Percentiles rank a stretch among this genome's conserved stretches.
Conservation (phyloP, 2,113 vertebrate genomes). For the Tachysurus vachellii region DNA sequence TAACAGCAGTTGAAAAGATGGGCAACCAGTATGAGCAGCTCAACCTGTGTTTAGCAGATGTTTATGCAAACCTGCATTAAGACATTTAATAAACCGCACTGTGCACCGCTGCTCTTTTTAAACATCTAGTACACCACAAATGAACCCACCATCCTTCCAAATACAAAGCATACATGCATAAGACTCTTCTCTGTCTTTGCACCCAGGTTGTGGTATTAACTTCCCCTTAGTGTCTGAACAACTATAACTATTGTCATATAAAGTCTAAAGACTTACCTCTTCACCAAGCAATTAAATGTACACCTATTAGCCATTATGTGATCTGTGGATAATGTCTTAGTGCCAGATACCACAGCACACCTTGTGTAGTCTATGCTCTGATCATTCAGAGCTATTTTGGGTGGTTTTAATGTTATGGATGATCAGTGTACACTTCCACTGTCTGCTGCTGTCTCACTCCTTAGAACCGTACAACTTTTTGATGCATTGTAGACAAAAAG, state of each 20-base stretch:
- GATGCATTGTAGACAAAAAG: not conserved
- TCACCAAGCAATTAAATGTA: not conserved
- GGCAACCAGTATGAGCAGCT: not conserved
- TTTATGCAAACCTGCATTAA: not conserved
- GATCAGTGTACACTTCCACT: not conserved
- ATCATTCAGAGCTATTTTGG: no score
- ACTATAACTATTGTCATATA: not conserved
- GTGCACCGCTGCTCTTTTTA: not conserved
- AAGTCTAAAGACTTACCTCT: not conserved
- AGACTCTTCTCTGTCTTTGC: not conserved
- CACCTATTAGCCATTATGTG: no score
- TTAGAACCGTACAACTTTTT: not conserved
- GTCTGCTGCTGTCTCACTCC: not conserved
- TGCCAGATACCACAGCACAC: no score
- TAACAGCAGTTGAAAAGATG: not conserved
- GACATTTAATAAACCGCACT: not conserved
- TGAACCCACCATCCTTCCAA: not conserved
- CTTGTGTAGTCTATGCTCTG: no score
- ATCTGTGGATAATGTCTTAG: no score
- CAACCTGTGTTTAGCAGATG: not conserved
- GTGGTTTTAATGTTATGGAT: no score
- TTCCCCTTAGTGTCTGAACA: not conserved
- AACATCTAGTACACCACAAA: not conserved
- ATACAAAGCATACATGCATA: not conserved
- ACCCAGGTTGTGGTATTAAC: not conserved